These are phyloP conservation scores for Ctenosaura bakeri DNA, from an alignment of 2,797 vertebrate genomes.

Conservation along the genomic window DNA sequence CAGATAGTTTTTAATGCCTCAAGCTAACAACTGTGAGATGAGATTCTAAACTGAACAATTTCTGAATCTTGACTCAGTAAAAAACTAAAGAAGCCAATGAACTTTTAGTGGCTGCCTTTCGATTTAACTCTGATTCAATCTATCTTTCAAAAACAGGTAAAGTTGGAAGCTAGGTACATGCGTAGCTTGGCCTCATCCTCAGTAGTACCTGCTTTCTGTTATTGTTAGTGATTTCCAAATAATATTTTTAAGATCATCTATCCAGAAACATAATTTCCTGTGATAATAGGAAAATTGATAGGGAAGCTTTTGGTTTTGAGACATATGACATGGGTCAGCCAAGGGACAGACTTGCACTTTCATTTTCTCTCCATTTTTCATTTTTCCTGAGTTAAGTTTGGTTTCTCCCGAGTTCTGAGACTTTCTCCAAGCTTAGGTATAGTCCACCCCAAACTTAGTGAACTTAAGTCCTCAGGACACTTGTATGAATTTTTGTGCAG, in stretches of 20 bases:
- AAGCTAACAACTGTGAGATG: neutral
- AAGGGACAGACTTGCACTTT: neutral
- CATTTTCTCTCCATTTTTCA: neutral
- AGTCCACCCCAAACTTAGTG: slow-evolving; percentile 12
- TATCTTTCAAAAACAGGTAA: neutral
- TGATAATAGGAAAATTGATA: slow-evolving; percentile 38
- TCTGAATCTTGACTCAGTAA: slow-evolving; percentile 7
- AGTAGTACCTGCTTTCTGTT: neutral
- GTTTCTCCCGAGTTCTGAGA: neutral
- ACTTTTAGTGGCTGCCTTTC: neutral
- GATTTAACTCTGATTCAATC: neutral
- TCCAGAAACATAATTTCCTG: neutral
- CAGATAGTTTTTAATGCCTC: neutral
- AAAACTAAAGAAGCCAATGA: neutral
- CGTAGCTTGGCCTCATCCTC: neutral
- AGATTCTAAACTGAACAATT: neutral
- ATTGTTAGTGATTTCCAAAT: neutral
- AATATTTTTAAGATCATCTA: neutral
- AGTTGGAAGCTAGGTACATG: neutral
- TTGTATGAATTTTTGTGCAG: too few relatives aligned
- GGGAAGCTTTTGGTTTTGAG: slow-evolving; percentile 32
- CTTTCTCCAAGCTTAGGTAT: neutral
- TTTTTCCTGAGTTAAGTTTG: neutral
- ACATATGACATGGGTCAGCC: neutral
- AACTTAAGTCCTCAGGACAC: too few relatives aligned